Evolutionary conservation across 2,888 invertebrate genomes (phyloP).

Genomic region (Sminthurides aquaticus): DNA sequence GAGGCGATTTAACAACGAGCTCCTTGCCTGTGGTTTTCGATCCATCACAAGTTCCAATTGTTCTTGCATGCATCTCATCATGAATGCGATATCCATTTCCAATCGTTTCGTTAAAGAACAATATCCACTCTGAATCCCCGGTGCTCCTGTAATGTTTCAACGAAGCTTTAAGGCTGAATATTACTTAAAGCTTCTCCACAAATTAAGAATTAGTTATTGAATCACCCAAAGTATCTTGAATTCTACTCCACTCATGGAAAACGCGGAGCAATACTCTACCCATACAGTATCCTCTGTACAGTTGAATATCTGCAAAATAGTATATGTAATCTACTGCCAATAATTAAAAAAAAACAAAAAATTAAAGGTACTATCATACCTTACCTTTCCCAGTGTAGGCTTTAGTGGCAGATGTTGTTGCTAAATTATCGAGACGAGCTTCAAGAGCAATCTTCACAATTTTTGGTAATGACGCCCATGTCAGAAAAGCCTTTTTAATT

Average conservation of each 20-base stretch:
- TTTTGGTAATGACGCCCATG: conserved; percentile 11
- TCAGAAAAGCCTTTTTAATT: conserved; percentile 12
- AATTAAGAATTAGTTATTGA: no score
- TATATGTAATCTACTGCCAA: no score
- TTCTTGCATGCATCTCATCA: conserved; percentile 17
- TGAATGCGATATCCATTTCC: conserved; percentile 13
- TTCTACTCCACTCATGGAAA: conserved; percentile 13
- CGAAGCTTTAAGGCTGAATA: no score
- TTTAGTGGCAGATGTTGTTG: not conserved
- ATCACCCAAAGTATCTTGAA: conserved; percentile 20
- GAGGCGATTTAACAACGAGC: not conserved
- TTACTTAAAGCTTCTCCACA: no score
- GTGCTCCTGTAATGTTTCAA: conserved; percentile 8
- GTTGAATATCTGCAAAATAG: conserved; percentile 1
- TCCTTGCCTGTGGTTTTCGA: not conserved
- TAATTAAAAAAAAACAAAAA: not conserved
- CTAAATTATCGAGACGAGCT: no score
- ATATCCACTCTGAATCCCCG: conserved; percentile 13
- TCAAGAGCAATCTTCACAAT: conserved; percentile 9
- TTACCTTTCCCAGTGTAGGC: not conserved
- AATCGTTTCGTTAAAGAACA: conserved; percentile 13
- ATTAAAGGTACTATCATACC: not conserved
- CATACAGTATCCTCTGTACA: conserved; percentile 14
- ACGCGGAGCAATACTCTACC: conserved; percentile 15
- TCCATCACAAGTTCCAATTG: conserved; percentile 7